These are phyloP conservation scores for Chondrosia reniformis DNA, from an alignment of 37 sponge, comb jelly and placozoan genomes.

Conservation along the genomic window DNA sequence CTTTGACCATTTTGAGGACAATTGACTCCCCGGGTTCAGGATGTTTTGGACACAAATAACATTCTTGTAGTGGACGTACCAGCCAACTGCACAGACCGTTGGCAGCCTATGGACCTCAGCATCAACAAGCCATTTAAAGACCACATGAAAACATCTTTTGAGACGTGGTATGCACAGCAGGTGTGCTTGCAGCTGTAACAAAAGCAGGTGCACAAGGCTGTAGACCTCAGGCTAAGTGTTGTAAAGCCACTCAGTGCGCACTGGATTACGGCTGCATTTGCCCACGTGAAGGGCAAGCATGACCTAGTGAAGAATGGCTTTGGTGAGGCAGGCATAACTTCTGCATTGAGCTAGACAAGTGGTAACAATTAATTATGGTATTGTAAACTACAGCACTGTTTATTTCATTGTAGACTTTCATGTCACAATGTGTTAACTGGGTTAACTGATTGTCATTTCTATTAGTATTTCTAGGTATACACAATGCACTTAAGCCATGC, in stretches of 20 bases:
- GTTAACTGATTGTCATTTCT: background rate
- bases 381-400: background rate
- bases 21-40: background rate
- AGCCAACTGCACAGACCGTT: conserved; percentile 7
- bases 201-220: background rate
- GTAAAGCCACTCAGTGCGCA: conserved; percentile 1
- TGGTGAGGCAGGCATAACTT: conserved; percentile 10
- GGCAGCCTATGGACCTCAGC: conserved; percentile 13
- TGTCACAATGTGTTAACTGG: no score
- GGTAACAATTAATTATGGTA: background rate
- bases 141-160: background rate
- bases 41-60: background rate
- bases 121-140: background rate
- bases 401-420: background rate
- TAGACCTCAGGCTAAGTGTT: background rate
- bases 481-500: no score
- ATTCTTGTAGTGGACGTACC: background rate
- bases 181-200: background rate
- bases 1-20: background rate
- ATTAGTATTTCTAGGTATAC: background rate
- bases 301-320: conserved; percentile 1
- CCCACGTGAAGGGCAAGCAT: background rate
- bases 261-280: background rate
- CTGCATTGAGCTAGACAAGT: conserved; percentile 1
- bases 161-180: background rate